A percentile compares a stretch with the other conserved stretches of the same genome.
Conservation (phyloP, 2,797 vertebrate genomes). For the Trichosurus vulpecula region DNA sequence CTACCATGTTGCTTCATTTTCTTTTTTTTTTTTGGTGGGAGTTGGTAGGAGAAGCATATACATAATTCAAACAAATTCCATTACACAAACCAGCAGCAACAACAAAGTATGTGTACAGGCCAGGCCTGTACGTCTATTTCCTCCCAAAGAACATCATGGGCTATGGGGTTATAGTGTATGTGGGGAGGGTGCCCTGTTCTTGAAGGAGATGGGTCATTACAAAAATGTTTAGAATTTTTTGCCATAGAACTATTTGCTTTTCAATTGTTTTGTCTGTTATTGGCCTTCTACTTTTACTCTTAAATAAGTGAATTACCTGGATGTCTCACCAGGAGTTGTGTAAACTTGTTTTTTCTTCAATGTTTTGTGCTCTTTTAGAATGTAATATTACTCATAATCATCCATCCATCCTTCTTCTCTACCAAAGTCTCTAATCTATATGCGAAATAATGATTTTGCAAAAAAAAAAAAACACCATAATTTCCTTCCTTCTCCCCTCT, state of each 20-base stretch:
- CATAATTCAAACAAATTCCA: too few relatives aligned
- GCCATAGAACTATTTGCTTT: not conserved
- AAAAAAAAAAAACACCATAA: not conserved
- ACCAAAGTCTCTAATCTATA: not conserved
- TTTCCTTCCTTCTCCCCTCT: not conserved
- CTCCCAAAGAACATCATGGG: too few relatives aligned
- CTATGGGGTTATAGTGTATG: too few relatives aligned
- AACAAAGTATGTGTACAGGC: too few relatives aligned
- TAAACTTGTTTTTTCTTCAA: not conserved
- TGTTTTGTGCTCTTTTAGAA: not conserved
- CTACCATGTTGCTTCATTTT: too few relatives aligned
- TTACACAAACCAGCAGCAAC: too few relatives aligned
- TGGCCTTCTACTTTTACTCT: not conserved
- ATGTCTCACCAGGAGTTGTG: not conserved
- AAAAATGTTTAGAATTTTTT: not conserved
- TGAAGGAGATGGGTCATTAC: not conserved
- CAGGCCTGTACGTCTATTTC: too few relatives aligned
- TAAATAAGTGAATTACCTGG: not conserved
- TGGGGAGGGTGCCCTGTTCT: not conserved
- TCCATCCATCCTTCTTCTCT: not conserved
- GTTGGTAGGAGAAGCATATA: too few relatives aligned
- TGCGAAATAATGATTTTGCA: not conserved
- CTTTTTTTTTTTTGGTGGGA: too few relatives aligned
- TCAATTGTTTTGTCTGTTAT: not conserved
- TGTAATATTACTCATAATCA: not conserved